A percentile compares a stretch with the other conserved stretches of the same genome.
phyloP scores from a whole-genome alignment of 1,140 invertebrate species.

The Ostrea edulis region DNA sequence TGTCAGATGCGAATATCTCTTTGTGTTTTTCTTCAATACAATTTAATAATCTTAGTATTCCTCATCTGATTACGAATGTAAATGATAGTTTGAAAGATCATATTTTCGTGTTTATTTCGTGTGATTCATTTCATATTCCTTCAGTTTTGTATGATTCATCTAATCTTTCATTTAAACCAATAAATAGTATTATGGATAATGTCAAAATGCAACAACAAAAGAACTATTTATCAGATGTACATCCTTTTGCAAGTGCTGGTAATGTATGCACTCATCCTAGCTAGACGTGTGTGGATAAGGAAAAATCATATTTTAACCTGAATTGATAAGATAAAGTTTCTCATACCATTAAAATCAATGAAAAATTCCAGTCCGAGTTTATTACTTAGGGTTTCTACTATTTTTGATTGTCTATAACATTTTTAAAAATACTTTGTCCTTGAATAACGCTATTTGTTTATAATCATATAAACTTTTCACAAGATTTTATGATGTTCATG shows the following conservation, averaged over 20 bases:
- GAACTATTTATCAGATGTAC: not conserved
- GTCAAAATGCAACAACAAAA: not conserved
- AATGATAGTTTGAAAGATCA: not conserved
- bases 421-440: too few species aligned
- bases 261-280: too few species aligned
- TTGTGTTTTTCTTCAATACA: constrained; percentile 10
- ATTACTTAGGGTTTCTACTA: too few species aligned
- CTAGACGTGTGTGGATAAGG: too few species aligned
- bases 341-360: not conserved
- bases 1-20: not conserved
- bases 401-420: too few species aligned
- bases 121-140: not conserved
- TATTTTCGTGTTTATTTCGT: not conserved
- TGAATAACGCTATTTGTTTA: too few species aligned
- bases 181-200: not conserved
- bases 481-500: not conserved
- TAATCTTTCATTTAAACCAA: not conserved
- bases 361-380: too few species aligned
- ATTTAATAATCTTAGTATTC: not conserved
- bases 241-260: not conserved
- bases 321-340: not conserved
- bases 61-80: not conserved
- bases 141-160: not conserved
- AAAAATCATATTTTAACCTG: not conserved
- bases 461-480: too few species aligned